A percentile compares a stretch with the other conserved stretches of the same genome.
These are phyloP conservation scores for Scarus forsteni DNA, from an alignment of 2,797 vertebrate species.

Conservation along the genomic window DNA sequence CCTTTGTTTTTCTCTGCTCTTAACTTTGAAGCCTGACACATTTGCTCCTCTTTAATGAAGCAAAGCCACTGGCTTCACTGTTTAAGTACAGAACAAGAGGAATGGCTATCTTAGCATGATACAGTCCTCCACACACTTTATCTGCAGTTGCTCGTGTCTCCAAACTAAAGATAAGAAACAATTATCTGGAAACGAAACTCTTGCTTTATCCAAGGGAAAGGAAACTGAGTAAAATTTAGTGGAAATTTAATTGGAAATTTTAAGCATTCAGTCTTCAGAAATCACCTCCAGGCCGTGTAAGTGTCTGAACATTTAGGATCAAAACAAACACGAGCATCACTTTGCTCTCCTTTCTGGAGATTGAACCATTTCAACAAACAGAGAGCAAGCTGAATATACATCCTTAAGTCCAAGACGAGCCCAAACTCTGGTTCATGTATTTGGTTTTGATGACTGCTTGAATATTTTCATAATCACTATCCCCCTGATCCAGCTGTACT, in stretches of 20 bases:
- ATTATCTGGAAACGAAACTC: neutral
- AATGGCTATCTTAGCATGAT: neutral
- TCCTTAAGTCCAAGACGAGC: neutral
- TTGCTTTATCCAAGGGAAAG: neutral
- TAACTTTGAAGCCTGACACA: conserved; percentile 22
- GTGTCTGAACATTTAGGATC: conserved; percentile 9
- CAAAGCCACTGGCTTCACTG: conserved; percentile 11
- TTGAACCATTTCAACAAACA: conserved; percentile 1
- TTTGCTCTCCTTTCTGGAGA: neutral
- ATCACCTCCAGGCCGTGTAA: neutral
- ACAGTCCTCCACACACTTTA: neutral
- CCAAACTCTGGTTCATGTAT: too few species aligned
- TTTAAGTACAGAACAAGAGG: conserved; percentile 10
- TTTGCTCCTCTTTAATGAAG: conserved; percentile 32
- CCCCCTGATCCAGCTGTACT: too few species aligned
- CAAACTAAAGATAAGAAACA: neutral
- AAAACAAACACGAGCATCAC: neutral
- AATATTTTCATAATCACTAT: too few species aligned
- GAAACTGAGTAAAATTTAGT: conserved; percentile 16
- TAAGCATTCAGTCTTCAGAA: neutral
- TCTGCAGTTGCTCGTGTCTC: neutral
- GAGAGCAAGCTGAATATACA: neutral
- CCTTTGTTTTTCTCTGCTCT: neutral
- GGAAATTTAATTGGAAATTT: conserved; percentile 34
- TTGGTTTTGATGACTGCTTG: too few species aligned